These are phyloP conservation scores for Notoglanidium macrostoma DNA, from an alignment of 2,797 vertebrate species.

Conservation along the genomic window DNA sequence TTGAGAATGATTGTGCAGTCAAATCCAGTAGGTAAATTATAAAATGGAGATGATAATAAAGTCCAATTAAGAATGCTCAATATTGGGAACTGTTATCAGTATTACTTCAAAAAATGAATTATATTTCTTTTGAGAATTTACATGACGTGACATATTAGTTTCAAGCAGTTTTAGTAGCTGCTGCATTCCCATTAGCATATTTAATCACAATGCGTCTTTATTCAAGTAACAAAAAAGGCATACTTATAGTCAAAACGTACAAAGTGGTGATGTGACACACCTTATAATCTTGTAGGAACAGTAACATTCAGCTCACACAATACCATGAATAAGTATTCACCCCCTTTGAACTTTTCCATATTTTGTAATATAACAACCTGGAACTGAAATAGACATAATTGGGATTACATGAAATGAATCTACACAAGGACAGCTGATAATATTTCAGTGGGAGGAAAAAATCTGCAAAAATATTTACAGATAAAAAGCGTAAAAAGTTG, in stretches of 20 bases:
- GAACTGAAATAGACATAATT: neutral
- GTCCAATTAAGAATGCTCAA: neutral
- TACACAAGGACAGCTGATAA: neutral
- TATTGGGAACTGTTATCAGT: constrained; percentile 3
- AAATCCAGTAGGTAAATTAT: neutral
- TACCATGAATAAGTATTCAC: neutral
- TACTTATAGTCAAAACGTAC: neutral
- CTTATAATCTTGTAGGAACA: neutral
- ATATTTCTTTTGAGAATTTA: neutral
- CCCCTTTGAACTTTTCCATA: neutral
- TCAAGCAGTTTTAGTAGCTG: neutral
- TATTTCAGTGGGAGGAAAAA: neutral
- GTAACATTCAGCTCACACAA: neutral
- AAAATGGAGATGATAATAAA: constrained; percentile 11
- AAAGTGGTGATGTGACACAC: neutral
- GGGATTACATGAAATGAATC: neutral
- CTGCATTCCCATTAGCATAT: neutral
- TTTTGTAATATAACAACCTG: neutral
- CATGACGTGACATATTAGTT: neutral
- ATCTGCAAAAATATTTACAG: neutral
- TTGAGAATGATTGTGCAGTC: neutral
- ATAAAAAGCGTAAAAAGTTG: neutral
- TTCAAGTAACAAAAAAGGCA: neutral
- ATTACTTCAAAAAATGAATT: neutral
- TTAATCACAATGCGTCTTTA: neutral